Conservation (phyloP, 1,140 invertebrate species). For the Caerostris extrusa region DNA sequence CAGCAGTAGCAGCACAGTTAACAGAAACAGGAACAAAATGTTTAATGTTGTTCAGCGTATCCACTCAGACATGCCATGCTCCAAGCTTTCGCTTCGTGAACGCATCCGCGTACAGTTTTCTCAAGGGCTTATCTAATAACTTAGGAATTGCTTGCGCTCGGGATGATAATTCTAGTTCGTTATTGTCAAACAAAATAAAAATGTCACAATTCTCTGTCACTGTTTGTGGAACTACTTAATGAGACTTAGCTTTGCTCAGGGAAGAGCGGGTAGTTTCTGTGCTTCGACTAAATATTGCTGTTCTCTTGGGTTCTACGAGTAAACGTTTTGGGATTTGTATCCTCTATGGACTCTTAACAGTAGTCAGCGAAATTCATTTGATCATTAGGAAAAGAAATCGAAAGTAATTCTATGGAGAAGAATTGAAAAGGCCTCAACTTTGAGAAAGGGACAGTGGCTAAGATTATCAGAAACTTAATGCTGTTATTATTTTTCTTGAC, state of each 20-base stretch:
- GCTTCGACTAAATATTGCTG: not conserved
- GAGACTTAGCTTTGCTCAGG: not conserved
- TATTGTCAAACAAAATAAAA: conserved; percentile 15
- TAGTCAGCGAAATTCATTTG: not conserved
- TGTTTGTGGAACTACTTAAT: conserved; percentile 28
- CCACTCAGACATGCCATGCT: not conserved
- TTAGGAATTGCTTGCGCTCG: not conserved
- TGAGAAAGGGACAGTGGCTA: not conserved
- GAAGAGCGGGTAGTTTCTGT: not conserved
- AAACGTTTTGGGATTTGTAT: not conserved
- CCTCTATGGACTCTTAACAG: not conserved
- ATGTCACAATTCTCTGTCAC: not conserved
- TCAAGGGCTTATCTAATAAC: conserved; percentile 15
- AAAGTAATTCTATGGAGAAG: not conserved
- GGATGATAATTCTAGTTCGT: not conserved
- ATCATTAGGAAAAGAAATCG: not conserved
- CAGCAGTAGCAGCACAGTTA: not conserved
- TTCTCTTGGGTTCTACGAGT: not conserved
- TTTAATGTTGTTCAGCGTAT: not conserved
- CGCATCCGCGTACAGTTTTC: not conserved
- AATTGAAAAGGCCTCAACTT: not conserved
- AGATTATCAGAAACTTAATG: not conserved
- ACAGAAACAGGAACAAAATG: not conserved
- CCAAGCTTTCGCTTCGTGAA: not conserved
- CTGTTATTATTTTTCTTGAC: not conserved